phyloP scores from a whole-genome alignment of 2,797 vertebrate species.

The Fistularia tabacaria region DNA sequence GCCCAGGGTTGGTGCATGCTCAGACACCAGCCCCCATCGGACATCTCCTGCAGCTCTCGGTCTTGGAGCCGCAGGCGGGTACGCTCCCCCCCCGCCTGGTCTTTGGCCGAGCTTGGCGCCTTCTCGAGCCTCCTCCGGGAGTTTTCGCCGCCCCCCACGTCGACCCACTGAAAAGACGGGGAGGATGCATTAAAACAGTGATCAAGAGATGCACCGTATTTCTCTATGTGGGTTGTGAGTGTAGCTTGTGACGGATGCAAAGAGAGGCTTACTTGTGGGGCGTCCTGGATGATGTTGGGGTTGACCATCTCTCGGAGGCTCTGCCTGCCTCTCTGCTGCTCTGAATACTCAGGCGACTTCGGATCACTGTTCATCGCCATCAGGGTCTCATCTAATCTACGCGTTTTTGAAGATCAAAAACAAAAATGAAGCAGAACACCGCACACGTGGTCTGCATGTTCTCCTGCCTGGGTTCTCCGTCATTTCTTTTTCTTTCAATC shows the following conservation, averaged over 20 bases:
- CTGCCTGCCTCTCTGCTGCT: conserved; percentile 47
- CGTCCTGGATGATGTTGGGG: conserved; percentile 81
- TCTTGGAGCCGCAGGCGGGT: conserved; percentile 87
- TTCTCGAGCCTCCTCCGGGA: conserved; percentile 48
- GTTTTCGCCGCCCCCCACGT: conserved; percentile 69
- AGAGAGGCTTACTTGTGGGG: conserved; percentile 80
- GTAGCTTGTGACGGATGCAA: not conserved
- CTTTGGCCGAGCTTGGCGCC: conserved; percentile 17
- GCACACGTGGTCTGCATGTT: not conserved
- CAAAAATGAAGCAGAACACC: not conserved
- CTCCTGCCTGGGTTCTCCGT: too few species aligned
- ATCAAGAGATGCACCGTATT: not conserved
- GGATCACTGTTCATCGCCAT: conserved; percentile 76
- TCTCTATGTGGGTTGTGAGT: not conserved
- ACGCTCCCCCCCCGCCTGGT: conserved; percentile 57
- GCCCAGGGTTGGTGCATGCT: conserved; percentile 99
- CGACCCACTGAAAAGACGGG: conserved; percentile 81
- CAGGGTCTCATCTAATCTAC: conserved; percentile 87
- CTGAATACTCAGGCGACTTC: conserved; percentile 41
- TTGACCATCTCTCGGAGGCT: conserved; percentile 82
- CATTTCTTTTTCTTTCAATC: too few species aligned
- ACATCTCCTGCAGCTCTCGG: conserved; percentile 91
- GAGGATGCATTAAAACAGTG: not conserved
- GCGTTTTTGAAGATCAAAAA: conserved; percentile 2
- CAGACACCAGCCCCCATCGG: conserved; percentile 92